Evolutionary conservation across 1,140 invertebrate genomes (phyloP), one percentile per base, ranked within the genome.

Genomic region (Papilio machaon): DNA sequence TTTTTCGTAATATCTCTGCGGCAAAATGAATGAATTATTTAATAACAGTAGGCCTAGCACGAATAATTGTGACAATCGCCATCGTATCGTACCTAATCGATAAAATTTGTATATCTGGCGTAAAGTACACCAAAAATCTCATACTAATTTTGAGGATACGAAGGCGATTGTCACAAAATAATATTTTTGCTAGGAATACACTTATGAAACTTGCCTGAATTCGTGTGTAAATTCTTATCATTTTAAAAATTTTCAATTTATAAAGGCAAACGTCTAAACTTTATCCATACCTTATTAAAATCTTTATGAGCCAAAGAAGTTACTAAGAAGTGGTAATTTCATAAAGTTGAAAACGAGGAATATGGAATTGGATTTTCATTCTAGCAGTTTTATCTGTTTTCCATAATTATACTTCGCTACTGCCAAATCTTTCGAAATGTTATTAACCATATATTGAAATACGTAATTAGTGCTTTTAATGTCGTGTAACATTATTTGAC

Each of bases 311-410:
- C 30, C 30, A 17, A 17, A 58, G 54, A 58, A 70, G 64, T 60
- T 60, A 60, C 58, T 23, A 23, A 19, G n/a, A 19, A 23, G 58
- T 70, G 35, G 64, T 38, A 35, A 70, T 38, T 70, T 70, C 30
- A 8, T 70, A 70, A 70, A 70, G 64, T 70, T 70, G 64, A 70
- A 38, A 70, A 64, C 60, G 60, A 64, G 60, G 11, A 64, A 70
- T 70, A 30, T 70, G 30, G 64, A 70, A 70, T 70, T 70, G 30
- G 35, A 70, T 70, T 70, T 70, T 70, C 64, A 38, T 70, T 70
- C 11, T 2, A 70, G 30, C 30, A 70, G 64, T 70, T 70, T 35
- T 70, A 70, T 70, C 64, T 70, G 30, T 35, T 35, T 70, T 70
- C 15, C 64, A 70, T 70, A 35, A 60, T 7, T 58, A 23, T 64